Evolutionary conservation across 2,888 invertebrate genomes (phyloP).

Genomic region (Nesidiocoris tenuis): DNA sequence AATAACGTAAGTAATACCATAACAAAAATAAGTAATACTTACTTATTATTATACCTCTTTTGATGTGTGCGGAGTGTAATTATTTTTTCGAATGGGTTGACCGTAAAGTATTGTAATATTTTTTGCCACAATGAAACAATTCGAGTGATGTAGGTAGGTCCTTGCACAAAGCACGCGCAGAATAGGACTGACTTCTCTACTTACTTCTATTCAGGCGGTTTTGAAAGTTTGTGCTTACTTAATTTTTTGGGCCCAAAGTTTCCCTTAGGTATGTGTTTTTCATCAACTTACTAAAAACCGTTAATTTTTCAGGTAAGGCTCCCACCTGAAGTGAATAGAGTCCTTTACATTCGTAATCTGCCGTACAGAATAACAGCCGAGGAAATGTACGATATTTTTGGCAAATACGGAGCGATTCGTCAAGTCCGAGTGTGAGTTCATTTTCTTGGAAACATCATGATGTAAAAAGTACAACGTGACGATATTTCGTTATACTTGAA

Average conservation of each 20-base stretch:
- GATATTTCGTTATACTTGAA: neutral
- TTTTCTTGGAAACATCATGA: no score
- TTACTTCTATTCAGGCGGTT: no score
- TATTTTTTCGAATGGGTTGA: no score
- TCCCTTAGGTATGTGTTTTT: no score
- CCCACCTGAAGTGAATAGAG: conserved; percentile 97
- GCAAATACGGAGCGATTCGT: conserved; percentile 98
- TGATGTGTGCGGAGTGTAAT: neutral
- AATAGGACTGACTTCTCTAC: no score
- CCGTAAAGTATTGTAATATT: neutral
- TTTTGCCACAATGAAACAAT: no score
- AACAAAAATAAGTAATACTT: neutral
- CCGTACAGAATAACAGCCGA: conserved; percentile 99
- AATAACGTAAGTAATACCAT: conserved; percentile 57
- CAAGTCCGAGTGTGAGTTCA: conserved; percentile 94
- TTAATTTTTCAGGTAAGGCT: conserved; percentile 81
- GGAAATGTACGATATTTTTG: conserved; percentile 99
- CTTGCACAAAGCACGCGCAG: no score
- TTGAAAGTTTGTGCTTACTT: no score
- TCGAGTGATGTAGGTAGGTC: no score
- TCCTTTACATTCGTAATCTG: conserved; percentile 92
- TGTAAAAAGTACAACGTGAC: no score
- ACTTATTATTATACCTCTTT: neutral
- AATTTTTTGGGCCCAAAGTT: no score
- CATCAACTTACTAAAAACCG: no score